Evolutionary conservation across 1,140 invertebrate species (phyloP).

Genomic region (Drosophila pectinifera): DNA sequence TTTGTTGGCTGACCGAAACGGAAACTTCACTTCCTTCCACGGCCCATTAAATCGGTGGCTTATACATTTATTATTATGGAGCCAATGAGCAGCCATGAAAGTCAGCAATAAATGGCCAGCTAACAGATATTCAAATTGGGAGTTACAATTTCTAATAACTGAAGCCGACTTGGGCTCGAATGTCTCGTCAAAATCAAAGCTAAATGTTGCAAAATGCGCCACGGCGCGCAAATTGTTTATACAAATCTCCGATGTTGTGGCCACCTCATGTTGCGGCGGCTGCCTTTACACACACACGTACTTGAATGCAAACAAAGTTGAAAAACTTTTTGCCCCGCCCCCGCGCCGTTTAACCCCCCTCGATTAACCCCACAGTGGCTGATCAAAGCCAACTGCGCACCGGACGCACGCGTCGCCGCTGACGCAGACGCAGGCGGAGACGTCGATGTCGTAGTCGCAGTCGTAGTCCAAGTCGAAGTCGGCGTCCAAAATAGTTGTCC

Average conservation of each 20-base stretch:
- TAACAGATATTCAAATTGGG: neutral
- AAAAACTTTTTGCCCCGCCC: constrained; percentile 35
- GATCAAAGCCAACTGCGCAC: constrained; percentile 79
- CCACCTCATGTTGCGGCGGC: constrained; percentile 35
- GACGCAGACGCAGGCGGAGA: constrained; percentile 14
- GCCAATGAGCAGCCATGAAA: constrained; percentile 15
- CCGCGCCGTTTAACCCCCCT: neutral
- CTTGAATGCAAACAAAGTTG: constrained; percentile 63
- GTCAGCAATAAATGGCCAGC: constrained; percentile 1
- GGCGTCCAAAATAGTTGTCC: constrained; percentile 59
- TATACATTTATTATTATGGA: constrained; percentile 18
- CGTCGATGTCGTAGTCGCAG: constrained; percentile 3
- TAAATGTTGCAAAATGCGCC: constrained; percentile 41
- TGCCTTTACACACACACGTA: constrained; percentile 20
- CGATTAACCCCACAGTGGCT: constrained; percentile 22
- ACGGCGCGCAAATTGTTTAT: constrained; percentile 63
- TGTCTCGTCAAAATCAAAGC: constrained; percentile 24
- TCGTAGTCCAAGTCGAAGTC: constrained; percentile 4
- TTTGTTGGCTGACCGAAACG: constrained; percentile 55
- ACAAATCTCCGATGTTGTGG: constrained; percentile 58
- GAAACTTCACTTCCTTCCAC: constrained; percentile 41
- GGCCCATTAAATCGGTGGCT: constrained; percentile 28
- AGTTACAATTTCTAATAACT: constrained; percentile 2
- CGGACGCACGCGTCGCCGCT: constrained; percentile 68
- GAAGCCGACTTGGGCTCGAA: neutral